Conservation (phyloP, 2,797 vertebrate genomes). For the Manis javanica region DNA sequence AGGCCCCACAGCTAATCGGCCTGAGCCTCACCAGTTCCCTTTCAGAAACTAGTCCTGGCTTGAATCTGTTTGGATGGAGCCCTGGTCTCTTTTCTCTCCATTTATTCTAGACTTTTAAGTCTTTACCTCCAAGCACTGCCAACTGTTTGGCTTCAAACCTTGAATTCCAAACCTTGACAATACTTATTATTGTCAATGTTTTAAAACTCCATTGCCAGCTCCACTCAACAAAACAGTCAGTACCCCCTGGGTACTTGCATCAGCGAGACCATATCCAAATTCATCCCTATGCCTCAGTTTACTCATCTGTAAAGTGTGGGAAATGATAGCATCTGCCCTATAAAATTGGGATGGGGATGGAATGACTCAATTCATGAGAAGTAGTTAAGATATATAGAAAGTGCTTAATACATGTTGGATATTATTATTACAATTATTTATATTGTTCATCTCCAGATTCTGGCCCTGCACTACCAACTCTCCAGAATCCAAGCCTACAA, state of each 20-base stretch:
- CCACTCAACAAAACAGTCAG: not conserved
- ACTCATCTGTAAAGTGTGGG: not conserved
- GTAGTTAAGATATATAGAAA: not conserved
- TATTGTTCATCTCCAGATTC: not conserved
- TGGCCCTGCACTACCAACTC: not conserved
- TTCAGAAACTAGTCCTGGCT: not conserved
- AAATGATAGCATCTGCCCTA: not conserved
- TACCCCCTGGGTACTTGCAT: not conserved
- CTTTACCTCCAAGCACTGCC: not conserved
- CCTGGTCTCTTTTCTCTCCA: not conserved
- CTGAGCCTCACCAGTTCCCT: not conserved
- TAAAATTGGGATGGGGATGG: not conserved
- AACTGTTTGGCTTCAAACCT: not conserved
- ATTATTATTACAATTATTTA: not conserved
- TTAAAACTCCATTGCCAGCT: not conserved
- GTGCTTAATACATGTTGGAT: not conserved
- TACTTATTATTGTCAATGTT: not conserved
- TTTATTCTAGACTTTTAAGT: not conserved
- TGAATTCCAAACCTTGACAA: not conserved
- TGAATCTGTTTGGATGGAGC: not conserved
- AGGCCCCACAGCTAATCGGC: accelerated
- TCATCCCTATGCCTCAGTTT: not conserved
- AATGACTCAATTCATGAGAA: not conserved
- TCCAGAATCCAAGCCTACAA: not conserved
- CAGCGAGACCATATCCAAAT: not conserved